phyloP scores from a whole-genome alignment of 2,113 vertebrate species.

The Zingel zingel region DNA sequence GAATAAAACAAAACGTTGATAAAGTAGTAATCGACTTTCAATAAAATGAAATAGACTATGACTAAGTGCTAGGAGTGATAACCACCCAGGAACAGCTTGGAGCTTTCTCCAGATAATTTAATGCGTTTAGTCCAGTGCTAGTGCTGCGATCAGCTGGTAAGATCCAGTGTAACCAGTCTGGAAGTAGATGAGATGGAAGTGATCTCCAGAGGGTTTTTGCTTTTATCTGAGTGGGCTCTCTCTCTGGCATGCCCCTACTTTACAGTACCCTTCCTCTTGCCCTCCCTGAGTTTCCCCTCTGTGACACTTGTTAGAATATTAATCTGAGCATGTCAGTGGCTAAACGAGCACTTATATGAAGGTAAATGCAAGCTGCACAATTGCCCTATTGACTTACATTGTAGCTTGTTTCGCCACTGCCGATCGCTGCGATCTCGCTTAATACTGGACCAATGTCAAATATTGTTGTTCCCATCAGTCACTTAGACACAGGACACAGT shows the following conservation, averaged over 20 bases:
- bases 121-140: background rate
- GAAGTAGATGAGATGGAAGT: background rate
- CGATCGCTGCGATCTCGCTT: too few species aligned
- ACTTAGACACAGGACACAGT: too few species aligned
- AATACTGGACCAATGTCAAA: too few species aligned
- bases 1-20: conserved; percentile 53
- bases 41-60: conserved; percentile 51
- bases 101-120: background rate
- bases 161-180: background rate
- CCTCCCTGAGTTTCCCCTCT: background rate
- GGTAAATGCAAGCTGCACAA: too few species aligned
- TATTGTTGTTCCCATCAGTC: too few species aligned
- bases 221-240: background rate
- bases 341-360: too few species aligned
- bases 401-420: too few species aligned
- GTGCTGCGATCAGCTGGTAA: background rate
- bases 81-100: conserved; percentile 30
- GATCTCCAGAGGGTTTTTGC: conserved; percentile 10
- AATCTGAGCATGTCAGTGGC: too few species aligned
- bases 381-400: too few species aligned
- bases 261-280: background rate
- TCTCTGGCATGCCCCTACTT: background rate
- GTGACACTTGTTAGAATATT: too few species aligned
- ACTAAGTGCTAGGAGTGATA: conserved; percentile 32
- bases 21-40: conserved; percentile 51